Evolutionary conservation across 2,888 invertebrate genomes (phyloP).

Genomic region (Drosophila stalkeri): DNA sequence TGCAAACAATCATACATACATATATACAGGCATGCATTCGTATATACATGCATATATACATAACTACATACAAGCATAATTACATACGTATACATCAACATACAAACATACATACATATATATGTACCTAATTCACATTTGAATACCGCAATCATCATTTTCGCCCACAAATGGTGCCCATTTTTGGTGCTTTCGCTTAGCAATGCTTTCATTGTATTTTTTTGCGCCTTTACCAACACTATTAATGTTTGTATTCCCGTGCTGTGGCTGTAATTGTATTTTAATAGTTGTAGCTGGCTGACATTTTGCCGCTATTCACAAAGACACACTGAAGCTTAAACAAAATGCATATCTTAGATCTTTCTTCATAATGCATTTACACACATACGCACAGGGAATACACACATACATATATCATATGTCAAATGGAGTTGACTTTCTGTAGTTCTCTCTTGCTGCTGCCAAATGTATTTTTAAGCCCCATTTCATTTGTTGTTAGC

Average conservation of each 20-base stretch:
- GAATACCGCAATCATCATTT: not conserved
- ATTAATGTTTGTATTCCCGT: not conserved
- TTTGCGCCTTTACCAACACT: conserved; percentile 7
- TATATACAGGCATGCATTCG: no score
- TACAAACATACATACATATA: not conserved
- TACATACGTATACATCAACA: not conserved
- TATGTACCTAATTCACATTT: not conserved
- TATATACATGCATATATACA: no score
- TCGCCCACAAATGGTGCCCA: no score
- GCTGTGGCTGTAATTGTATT: conserved; percentile 22
- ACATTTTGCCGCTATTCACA: conserved; percentile 6
- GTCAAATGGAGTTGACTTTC: conserved; percentile 50
- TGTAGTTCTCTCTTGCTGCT: conserved; percentile 46
- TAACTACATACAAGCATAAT: not conserved
- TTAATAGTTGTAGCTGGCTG: conserved; percentile 27
- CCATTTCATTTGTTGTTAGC: conserved; percentile 41
- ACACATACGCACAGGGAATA: no score
- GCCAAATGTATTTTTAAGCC: conserved; percentile 49
- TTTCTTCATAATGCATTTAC: conserved; percentile 50
- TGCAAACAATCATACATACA: not conserved
- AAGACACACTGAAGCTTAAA: conserved; percentile 28
- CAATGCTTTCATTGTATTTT: not conserved
- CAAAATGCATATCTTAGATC: conserved; percentile 52
- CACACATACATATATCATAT: conserved; percentile 31
- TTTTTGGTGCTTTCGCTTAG: not conserved